Evolutionary conservation across 1,140 invertebrate species (phyloP).

Genomic region (Parasteatoda tepidariorum): DNA sequence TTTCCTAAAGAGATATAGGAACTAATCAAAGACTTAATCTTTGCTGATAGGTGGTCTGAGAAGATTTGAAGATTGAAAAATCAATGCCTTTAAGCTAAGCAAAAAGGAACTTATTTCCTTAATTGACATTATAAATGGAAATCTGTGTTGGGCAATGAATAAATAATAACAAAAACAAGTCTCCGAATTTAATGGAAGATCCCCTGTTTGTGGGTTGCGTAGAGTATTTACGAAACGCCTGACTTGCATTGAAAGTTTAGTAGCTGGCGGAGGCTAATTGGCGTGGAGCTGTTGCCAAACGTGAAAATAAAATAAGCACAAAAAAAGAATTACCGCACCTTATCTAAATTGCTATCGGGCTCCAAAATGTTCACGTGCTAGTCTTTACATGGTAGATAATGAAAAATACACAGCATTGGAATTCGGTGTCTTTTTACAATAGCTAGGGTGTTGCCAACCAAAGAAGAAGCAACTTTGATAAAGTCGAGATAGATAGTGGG

Average conservation of each 20-base stretch:
- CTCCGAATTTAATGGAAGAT: background rate
- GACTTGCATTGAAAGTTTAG: conserved; percentile 40
- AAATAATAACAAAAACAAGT: background rate
- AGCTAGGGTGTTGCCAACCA: conserved; percentile 9
- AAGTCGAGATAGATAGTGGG: conserved; percentile 25
- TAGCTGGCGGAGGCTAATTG: conserved; percentile 44
- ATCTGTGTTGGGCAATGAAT: background rate
- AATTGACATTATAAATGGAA: background rate
- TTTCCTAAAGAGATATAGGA: too few relatives aligned
- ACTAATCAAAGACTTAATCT: too few relatives aligned
- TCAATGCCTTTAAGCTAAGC: background rate
- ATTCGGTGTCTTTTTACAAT: background rate
- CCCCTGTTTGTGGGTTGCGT: background rate
- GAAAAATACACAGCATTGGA: conserved; percentile 23
- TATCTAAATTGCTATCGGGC: conserved; percentile 54
- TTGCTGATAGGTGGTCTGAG: too few relatives aligned
- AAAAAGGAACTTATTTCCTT: background rate
- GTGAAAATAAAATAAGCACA: conserved; percentile 40
- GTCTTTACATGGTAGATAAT: conserved; percentile 35
- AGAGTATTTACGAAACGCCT: conserved; percentile 1
- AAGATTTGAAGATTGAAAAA: too few relatives aligned
- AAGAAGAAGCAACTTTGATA: background rate
- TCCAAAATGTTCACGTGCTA: conserved; percentile 30
- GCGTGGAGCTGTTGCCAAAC: conserved; percentile 38
- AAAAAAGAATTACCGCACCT: conserved; percentile 24